Base-by-base conservation (phyloP, 2,888 invertebrate genomes). In the Agonopterix alstromeriana region DNA sequence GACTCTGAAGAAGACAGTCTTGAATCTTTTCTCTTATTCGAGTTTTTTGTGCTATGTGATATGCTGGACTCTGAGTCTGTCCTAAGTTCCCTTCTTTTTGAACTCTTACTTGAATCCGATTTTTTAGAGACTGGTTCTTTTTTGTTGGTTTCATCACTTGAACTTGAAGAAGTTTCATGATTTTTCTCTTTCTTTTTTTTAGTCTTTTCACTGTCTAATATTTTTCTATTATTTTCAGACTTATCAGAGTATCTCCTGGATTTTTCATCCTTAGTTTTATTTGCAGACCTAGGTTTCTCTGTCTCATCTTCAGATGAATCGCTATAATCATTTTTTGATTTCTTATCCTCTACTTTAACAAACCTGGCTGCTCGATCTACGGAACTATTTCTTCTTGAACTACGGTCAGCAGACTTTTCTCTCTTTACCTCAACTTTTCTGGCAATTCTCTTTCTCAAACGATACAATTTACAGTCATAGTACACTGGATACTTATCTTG, bases 401-500 rank as follows among this genome's bases (percentile, higher is more conserved):
- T 5, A 10, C 40, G n/a, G n/a, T 40, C 40, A 5, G n/a, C 10
- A 40, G 10, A 9, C 10, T 40, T 40, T 5, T 40, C n/a, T 5
- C 10, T 40, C n/a, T 40, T n/a, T 9, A 14, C 2, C 10, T 43
- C 27, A 10, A 10, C 14, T 27, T 27, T 27, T 27, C 27, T 27
- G 27, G 27, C 27, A 27, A 5, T 5, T 27, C 5, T 27, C 27
- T 27, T 27, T 7, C 27, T 27, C 27, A 27, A 27, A 27, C 72
- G 62, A 48, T 74, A 82, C 36, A 87, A 61, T 53, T 77, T 77
- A 56, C 87, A 85, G 49, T 85, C 65, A 56, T 74, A 67, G 64
- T 73, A 77, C 12, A 85, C 78, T 14, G 86, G 83, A 63, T 87
- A 85, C 48, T 78, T 78, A 11, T 79, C 70, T 45, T 66, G 60